Base-by-base conservation (phyloP, 2,888 invertebrate species). In the Autographa gamma region DNA sequence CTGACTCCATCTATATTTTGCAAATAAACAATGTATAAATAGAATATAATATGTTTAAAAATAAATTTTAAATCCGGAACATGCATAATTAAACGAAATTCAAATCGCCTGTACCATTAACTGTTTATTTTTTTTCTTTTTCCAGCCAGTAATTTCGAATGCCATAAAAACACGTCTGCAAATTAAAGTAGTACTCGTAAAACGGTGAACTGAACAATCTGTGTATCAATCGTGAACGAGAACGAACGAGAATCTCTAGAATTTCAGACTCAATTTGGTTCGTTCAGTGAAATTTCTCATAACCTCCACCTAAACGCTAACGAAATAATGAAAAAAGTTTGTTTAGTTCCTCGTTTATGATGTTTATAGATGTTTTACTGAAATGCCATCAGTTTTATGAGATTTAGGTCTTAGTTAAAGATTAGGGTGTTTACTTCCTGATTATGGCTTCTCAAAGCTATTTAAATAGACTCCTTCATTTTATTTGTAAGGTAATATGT, bases 221-320 rank as follows among this genome's bases (percentile, higher is more conserved):
- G 54, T 34, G 32, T 16, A 31, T 59, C 59, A 32, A 59, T 32
- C 31, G 59, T 59, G 34, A 59, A 59, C n/a, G 8, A 13, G 9
- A 32, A 59, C 34, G 34, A 59, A 59, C n/a, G 8, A 13, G 9
- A 32, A 59, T 31, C 25, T 59, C 34, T n/a, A 34, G 59, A 59
- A 34, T 59, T 59, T 59, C 7, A 32, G 34, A 34, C 59, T 31
- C 59, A 31, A 59, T 59, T 56, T 56, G 54, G 54, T 25, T 19
- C 13, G 13, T 13, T 56, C 54, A 56, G 25, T 56, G 54, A 25
- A 56, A 56, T 25, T 19, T 19, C 19, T 56, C 54, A 13, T 56
- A 56, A 56, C 54, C 2, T 19, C 19, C 8, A 19, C 54, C 19
- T 56, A 56, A 56, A 56, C 25, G 19, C 4, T 13, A 56, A 25